These are phyloP conservation scores for Synergus itoensis DNA, from an alignment of 2,888 invertebrate species.

Conservation along the genomic window DNA sequence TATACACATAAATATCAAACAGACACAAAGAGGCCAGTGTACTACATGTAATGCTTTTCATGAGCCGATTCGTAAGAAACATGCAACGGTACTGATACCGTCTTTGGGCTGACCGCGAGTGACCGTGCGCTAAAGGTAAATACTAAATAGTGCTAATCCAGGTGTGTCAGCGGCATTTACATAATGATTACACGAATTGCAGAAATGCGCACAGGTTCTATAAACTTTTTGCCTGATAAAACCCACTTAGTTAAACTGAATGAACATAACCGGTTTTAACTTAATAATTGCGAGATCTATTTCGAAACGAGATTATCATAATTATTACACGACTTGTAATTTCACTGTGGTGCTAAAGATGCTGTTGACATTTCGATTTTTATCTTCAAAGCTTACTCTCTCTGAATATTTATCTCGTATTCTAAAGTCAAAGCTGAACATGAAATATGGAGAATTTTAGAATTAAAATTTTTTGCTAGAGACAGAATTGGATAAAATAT, in stretches of 20 bases:
- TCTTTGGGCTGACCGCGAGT: constrained; percentile 67
- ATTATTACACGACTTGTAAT: background rate
- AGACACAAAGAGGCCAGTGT: constrained; percentile 3
- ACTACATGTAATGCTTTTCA: constrained; percentile 16
- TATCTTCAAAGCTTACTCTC: background rate
- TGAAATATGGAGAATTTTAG: background rate
- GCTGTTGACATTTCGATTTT: constrained; percentile 3
- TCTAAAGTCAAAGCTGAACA: background rate
- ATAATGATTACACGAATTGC: constrained; percentile 50
- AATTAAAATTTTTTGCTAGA: too few relatives aligned
- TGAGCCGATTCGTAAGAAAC: constrained; percentile 48
- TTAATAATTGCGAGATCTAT: constrained; percentile 5
- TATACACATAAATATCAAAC: background rate
- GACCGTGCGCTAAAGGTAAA: constrained; percentile 68
- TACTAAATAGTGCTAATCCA: constrained; percentile 56
- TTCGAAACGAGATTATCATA: constrained; percentile 13
- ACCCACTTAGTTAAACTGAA: constrained; percentile 1
- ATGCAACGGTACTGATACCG: constrained; percentile 63
- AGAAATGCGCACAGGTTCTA: constrained; percentile 14
- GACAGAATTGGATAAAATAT: too few relatives aligned
- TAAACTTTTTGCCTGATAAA: background rate
- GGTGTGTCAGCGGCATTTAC: constrained; percentile 60
- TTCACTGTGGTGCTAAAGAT: background rate
- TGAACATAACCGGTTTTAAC: constrained; percentile 11
- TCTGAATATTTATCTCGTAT: background rate